Evolutionary conservation across 2,113 vertebrate genomes (phyloP), one percentile per base, ranked within the genome.

Genomic region (Amia ocellicauda): DNA sequence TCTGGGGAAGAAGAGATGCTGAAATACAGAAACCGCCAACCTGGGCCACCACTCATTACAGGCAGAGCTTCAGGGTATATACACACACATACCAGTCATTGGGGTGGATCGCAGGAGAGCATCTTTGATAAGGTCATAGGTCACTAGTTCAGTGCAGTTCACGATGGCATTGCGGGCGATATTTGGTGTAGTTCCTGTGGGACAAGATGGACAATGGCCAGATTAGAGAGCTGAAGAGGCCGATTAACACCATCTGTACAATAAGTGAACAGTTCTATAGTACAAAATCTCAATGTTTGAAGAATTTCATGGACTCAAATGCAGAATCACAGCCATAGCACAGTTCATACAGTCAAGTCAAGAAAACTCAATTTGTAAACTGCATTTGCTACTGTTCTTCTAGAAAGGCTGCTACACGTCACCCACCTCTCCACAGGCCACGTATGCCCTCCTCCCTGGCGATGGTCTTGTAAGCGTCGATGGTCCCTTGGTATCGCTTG

Each of bases 351-450:
- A 14, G 23, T 26, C 14, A 3, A 17, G 28, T 9, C 22, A 29
- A 53, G n/a, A 20, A 14, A 10, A 3, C 4, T n/a, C 20, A 2
- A 3, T 20, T 3, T 22, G n/a, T n/a, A n/a, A n/a, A n/a, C n/a
- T n/a, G n/a, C n/a, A n/a, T n/a, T n/a, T n/a, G n/a, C n/a, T n/a
- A n/a, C n/a, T n/a, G n/a, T n/a, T n/a, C n/a, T n/a, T n/a, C n/a
- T n/a, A n/a, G n/a, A n/a, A n/a, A n/a, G n/a, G n/a, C n/a, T n/a
- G n/a, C n/a, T n/a, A n/a, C n/a, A 17, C 43, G 3, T 16, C 19
- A 45, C 67, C 7, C 16, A 94, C 94, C 94, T 91, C 84, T 94
- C 94, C 93, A 96, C 36, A 95, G 88, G 17, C 94, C 93, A 1
- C 76, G 73, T 0, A 96, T 31, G 0, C 93, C 94, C 55, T 96